Evolutionary conservation across 2,113 vertebrate genomes (phyloP).

Genomic region (Daubentonia madagascariensis): DNA sequence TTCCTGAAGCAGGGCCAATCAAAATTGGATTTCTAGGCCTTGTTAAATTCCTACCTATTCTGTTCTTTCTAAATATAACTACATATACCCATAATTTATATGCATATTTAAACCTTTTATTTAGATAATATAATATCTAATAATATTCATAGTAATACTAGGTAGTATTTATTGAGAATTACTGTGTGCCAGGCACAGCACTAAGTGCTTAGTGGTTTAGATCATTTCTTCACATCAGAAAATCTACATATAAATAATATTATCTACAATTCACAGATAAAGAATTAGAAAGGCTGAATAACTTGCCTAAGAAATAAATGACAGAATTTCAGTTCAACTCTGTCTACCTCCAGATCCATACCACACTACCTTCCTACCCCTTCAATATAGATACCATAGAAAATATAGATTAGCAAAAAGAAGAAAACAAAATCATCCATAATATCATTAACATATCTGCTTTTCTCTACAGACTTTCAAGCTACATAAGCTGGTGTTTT

Average conservation of each 20-base stretch:
- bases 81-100: not conserved
- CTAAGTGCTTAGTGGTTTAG: not conserved
- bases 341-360: not conserved
- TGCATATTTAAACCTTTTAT: not conserved
- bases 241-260: slow-evolving; percentile 18
- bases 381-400: not conserved
- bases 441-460: not conserved
- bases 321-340: slow-evolving; percentile 21
- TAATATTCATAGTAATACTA: slow-evolving; percentile 13
- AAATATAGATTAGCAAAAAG: slow-evolving; percentile 17
- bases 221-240: slow-evolving; percentile 10
- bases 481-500: not conserved
- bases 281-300: not conserved
- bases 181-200: not conserved
- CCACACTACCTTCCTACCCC: not conserved
- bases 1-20: not conserved
- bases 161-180: not conserved
- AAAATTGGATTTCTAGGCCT: not conserved
- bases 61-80: not conserved
- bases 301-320: slow-evolving; percentile 1
- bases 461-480: slow-evolving; percentile 13
- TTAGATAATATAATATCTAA: slow-evolving; percentile 17
- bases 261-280: slow-evolving; percentile 5
- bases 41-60: not conserved
- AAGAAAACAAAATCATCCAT: not conserved